Percentiles rank a stretch among this genome's conserved stretches.
Conservation (phyloP, 1,140 invertebrate species). For the Lepidostoma basale region DNA sequence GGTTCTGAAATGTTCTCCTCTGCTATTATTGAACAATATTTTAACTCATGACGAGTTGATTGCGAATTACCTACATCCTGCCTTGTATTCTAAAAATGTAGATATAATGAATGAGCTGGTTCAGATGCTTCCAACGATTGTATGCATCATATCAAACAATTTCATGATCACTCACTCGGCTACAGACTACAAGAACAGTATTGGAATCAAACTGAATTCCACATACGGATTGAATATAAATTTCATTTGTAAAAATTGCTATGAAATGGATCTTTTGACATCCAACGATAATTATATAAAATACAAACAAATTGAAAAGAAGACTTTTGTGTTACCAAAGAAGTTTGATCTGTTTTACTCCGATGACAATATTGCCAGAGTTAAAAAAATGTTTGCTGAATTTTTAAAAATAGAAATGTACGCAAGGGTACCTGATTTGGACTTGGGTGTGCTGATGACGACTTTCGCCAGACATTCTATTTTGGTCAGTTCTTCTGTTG, state of each 20-base stretch:
- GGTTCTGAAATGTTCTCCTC: constrained; percentile 17
- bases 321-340: constrained; percentile 14
- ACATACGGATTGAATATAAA: constrained; percentile 11
- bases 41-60: constrained; percentile 20
- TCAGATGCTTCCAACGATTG: constrained; percentile 18
- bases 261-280: constrained; percentile 17
- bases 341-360: constrained; percentile 8
- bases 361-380: neutral
- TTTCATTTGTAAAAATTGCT: constrained; percentile 38
- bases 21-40: constrained; percentile 24
- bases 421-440: constrained; percentile 41
- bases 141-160: constrained; percentile 34
- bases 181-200: neutral
- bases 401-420: constrained; percentile 54
- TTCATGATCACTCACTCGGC: constrained; percentile 26
- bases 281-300: constrained; percentile 19
- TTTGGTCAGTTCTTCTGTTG: constrained; percentile 50
- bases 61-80: constrained; percentile 29
- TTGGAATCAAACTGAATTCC: constrained; percentile 6
- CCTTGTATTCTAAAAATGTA: constrained; percentile 28
- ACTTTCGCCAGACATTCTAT: constrained; percentile 54
- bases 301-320: constrained; percentile 2
- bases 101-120: constrained; percentile 23
- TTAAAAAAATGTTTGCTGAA: constrained; percentile 49
- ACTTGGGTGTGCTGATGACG: constrained; percentile 50